Percentiles rank a stretch among this genome's conserved stretches.
Evolutionary conservation across 2,797 vertebrate genomes (phyloP).

Genomic region (Orestias chungarensis): DNA sequence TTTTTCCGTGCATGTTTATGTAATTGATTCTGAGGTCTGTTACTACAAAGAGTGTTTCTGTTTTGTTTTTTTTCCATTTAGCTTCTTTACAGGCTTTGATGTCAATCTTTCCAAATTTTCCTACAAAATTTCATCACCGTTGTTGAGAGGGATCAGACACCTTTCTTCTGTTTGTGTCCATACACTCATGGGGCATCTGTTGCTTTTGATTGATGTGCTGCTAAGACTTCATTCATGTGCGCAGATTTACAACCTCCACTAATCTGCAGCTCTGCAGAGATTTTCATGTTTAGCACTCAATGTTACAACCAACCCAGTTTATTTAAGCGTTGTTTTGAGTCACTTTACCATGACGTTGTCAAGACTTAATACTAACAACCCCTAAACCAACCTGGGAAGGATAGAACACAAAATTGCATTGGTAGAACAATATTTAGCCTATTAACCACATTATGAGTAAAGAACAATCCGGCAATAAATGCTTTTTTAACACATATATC

Average conservation of each 20-base stretch:
- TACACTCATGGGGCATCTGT: conserved; percentile 16
- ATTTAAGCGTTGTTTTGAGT: background rate
- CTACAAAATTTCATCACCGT: background rate
- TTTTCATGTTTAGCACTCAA: conserved; percentile 43
- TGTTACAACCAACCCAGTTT: background rate
- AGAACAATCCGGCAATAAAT: background rate
- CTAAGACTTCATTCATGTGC: conserved; percentile 26
- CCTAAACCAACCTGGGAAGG: conserved; percentile 14
- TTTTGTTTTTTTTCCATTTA: background rate
- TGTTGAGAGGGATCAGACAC: background rate
- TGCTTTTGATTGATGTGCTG: conserved; percentile 33
- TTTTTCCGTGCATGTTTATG: conserved; percentile 5
- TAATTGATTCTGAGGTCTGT: background rate
- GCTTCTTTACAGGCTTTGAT: background rate
- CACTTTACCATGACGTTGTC: conserved; percentile 9
- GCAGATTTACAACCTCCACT: conserved; percentile 23
- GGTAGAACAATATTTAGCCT: no score
- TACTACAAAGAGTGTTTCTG: background rate
- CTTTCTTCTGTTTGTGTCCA: conserved; percentile 13
- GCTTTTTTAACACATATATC: background rate
- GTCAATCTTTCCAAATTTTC: conserved; percentile 6
- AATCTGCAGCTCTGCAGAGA: conserved; percentile 26
- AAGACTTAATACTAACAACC: conserved; percentile 27
- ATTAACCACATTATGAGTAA: background rate
- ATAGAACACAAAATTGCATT: conserved; percentile 9